These are phyloP conservation scores for Acomys russatus DNA, from an alignment of 2,797 vertebrate genomes.

Conservation along the genomic window DNA sequence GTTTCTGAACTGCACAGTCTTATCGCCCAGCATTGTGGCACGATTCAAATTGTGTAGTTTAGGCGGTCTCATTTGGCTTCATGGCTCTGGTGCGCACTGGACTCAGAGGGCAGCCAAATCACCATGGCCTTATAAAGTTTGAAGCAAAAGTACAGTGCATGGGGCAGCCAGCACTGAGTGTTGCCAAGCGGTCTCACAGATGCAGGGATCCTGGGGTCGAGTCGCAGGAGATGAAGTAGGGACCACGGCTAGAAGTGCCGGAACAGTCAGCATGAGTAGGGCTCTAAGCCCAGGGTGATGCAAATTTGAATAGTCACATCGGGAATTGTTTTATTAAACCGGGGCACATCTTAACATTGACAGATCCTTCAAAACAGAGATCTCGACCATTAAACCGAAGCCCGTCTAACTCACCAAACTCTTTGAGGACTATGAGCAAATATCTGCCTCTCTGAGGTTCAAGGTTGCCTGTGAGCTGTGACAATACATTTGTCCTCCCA, in stretches of 20 bases:
- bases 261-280: background rate
- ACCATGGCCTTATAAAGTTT: background rate
- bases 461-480: background rate
- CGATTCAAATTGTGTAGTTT: background rate
- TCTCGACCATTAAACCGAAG: background rate
- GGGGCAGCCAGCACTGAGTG: background rate
- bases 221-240: background rate
- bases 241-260: background rate
- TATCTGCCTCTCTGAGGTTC: background rate
- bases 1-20: background rate
- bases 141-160: background rate
- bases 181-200: background rate
- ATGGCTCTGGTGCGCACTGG: background rate
- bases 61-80: background rate
- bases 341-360: background rate
- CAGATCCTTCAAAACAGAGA: conserved; percentile 6
- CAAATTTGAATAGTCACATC: background rate
- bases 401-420: background rate
- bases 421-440: conserved; percentile 32
- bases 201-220: background rate
- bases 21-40: background rate
- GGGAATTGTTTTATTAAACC: conserved; percentile 23
- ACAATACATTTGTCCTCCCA: background rate
- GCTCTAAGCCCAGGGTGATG: background rate
- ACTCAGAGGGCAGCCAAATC: background rate